Base-by-base conservation (phyloP, 2,797 vertebrate species). In the Lacerta viridis region DNA sequence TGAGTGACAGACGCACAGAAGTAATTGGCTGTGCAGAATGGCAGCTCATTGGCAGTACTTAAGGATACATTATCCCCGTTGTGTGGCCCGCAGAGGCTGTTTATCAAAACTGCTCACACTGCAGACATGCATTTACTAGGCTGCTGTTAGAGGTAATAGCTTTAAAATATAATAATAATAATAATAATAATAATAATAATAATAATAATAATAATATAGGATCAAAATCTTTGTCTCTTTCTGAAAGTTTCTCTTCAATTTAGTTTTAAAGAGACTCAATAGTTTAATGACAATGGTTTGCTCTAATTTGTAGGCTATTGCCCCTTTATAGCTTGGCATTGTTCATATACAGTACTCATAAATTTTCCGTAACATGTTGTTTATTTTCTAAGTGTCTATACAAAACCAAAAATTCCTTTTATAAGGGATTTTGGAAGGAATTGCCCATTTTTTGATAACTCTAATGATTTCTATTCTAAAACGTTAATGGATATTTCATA, bases 21-120 rank as follows among this genome's bases (percentile, higher is more conserved):
- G 97, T 98, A 98, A 98, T 98, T 97, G 97, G 97, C 97, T 98
- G 97, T 97, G 97, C 97, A 97, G 97, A 97, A 97, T 97, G 97
- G 97, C 97, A 98, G 97, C 97, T 97, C 97, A 97, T 97, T 97
- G 97, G 97, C 96, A 97, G 97, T 97, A 97, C 97, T 98, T 98
- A 98, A 98, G 97, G 97, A 97, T 96, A 97, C 97, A 97, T 97
- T 97, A 97, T 97, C 97, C 97, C 97, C 95, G 97, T 97, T 97
- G 97, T 97, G 97, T 97, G 97, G 97, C 97, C 97, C 97, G 94
- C 96, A 96, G 97, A 97, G 97, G 97, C 97, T 97, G 97, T 98
- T 97, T 97, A 97, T 97, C 97, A 98, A 97, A 97, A 97, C 96
- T 95, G 97, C 97, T 97, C 97, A 94, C 97, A 96, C 97, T 95